Percentiles rank a stretch among this genome's conserved stretches.
Evolutionary conservation across 2,888 invertebrate species (phyloP).

Genomic region (Lypha dubia): DNA sequence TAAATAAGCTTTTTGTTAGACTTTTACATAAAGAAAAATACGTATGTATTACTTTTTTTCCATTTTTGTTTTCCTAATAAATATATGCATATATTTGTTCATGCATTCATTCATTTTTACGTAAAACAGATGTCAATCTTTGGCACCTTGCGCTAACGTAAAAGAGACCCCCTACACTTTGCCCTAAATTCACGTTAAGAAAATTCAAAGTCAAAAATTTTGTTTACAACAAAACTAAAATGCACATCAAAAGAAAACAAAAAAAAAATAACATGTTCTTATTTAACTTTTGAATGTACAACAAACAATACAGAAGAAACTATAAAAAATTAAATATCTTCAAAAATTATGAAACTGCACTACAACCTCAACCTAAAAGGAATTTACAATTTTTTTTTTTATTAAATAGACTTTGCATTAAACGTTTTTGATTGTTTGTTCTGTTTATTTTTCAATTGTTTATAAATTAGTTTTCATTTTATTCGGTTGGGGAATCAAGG

Average conservation of each 20-base stretch:
- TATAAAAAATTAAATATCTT: conserved; percentile 7
- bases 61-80: conserved; percentile 10
- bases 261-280: background rate
- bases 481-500: background rate
- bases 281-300: background rate
- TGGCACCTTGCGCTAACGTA: conserved; percentile 57
- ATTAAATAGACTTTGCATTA: conserved; percentile 43
- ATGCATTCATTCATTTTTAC: conserved; percentile 2
- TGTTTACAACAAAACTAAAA: background rate
- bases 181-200: conserved; percentile 14
- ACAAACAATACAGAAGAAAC: background rate
- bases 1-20: conserved; percentile 36
- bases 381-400: conserved; percentile 24
- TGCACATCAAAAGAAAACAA: background rate
- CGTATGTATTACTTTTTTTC: background rate
- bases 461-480: background rate
- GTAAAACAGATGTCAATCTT: conserved; percentile 69
- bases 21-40: conserved; percentile 34
- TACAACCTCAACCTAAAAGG: background rate
- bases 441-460: conserved; percentile 39
- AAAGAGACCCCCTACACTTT: conserved; percentile 38
- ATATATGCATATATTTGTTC: background rate
- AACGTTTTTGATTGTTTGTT: background rate
- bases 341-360: background rate
- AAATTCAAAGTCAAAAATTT: conserved; percentile 63